Base-by-base conservation (phyloP, 2,888 invertebrate species). In the Biston betularia region DNA sequence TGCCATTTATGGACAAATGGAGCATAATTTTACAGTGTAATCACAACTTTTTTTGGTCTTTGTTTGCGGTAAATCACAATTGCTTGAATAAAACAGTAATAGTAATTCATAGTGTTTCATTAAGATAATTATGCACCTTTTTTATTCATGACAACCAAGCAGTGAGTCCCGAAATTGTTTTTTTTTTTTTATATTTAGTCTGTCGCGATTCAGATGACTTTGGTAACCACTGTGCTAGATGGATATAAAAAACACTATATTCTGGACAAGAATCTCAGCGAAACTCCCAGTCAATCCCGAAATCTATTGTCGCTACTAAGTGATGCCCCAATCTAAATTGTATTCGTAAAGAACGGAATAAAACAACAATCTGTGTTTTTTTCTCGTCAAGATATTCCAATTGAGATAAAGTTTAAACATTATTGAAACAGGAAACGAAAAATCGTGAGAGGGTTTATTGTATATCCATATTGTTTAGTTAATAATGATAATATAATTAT, bases 381-480 rank as follows among this genome's bases (percentile, higher is more conserved):
- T 68, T 68, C 66, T 59, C 48, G 61, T 62, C 68, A 76, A 77
- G 80, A 82, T 83, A 77, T 81, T 77, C 73, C 68, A 68, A 68
- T 63, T 64, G 62, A 77, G 80, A 83, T 85, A 83, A 81, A 72
- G 70, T 67, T 68, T 65, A 73, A 46, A 78, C 75, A 79, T 78
- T 76, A 82, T 80, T 79, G 73, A 81, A 83, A 78, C 84, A 86
- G 88, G 88, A 88, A 88, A 81, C 80, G 79, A 82, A 82, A 84
- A 82, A 75, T 75, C 88, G 87, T 88, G 88, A 79, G 88, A 87
- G 70, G 69, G 64, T 57, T 58, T 63, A 75, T 76, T 79, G 79
- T 79, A 38, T 75, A 42, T 75, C 75, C 81, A 78, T 79, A 78
- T 77, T 81, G 73, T 71, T 70, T 62, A 61, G 50, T 63, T 60